phyloP scores from a whole-genome alignment of 2,888 invertebrate species.

The Heliconius sara region DNA sequence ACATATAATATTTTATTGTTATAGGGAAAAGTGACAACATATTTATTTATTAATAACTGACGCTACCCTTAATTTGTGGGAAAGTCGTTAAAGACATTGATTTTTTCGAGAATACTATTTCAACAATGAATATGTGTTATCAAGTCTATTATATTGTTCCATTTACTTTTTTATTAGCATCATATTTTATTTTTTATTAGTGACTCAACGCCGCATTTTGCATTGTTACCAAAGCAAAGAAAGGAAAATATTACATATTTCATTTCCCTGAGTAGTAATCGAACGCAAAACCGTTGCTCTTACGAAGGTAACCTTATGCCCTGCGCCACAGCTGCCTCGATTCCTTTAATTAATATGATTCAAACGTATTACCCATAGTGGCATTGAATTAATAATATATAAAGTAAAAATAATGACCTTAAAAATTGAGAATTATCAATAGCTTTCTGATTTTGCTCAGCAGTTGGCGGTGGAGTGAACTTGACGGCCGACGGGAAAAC shows the following conservation, averaged over 20 bases:
- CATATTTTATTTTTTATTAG: too few species aligned
- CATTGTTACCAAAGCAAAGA: neutral
- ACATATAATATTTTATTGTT: too few species aligned
- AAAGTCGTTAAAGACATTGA: too few species aligned
- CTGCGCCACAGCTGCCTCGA: neutral
- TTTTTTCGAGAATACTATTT: too few species aligned
- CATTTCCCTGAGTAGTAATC: neutral
- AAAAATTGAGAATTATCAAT: constrained; percentile 55
- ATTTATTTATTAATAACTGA: too few species aligned
- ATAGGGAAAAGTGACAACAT: too few species aligned
- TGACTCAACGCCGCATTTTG: neutral
- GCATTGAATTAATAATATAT: constrained; percentile 14
- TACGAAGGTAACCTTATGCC: neutral
- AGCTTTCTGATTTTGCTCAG: constrained; percentile 52
- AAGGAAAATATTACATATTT: neutral
- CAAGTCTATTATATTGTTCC: too few species aligned
- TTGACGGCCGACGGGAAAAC: constrained; percentile 59
- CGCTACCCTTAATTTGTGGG: too few species aligned
- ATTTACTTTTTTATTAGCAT: too few species aligned
- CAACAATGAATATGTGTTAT: too few species aligned
- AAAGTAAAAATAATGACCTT: constrained; percentile 55
- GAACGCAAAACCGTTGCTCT: neutral
- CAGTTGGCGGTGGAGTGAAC: constrained; percentile 52
- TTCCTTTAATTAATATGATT: neutral
- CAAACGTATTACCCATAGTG: neutral